Conservation (phyloP, 1,140 invertebrate species). For the Leguminivora glycinivorella region DNA sequence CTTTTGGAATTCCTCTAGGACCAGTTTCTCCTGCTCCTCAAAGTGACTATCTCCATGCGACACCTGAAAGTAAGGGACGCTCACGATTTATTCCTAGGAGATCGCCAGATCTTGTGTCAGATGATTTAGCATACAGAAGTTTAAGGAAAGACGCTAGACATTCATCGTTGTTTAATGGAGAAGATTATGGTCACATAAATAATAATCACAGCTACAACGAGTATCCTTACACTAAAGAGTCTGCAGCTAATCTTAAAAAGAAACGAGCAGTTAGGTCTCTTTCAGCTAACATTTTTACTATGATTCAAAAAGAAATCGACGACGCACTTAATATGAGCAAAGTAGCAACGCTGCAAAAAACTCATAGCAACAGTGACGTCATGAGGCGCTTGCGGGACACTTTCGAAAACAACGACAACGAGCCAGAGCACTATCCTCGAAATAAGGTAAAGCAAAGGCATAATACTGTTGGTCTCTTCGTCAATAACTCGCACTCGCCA, state of each 20-base stretch:
- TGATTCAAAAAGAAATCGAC: slow-evolving; percentile 82
- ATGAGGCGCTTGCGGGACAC: slow-evolving; percentile 69
- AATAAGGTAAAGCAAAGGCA: slow-evolving; percentile 77
- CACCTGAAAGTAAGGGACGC: slow-evolving; percentile 81
- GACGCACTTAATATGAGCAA: slow-evolving; percentile 72
- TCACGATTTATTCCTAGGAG: slow-evolving; percentile 82
- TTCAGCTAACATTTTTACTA: slow-evolving; percentile 88
- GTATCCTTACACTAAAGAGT: slow-evolving; percentile 66
- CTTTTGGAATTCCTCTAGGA: slow-evolving; percentile 92
- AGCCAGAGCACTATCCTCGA: slow-evolving; percentile 62
- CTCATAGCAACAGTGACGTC: slow-evolving; percentile 73
- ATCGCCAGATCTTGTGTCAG: slow-evolving; percentile 90
- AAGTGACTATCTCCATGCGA: slow-evolving; percentile 90
- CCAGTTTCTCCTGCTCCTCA: slow-evolving; percentile 87
- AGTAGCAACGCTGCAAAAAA: slow-evolving; percentile 65
- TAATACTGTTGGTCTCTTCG: slow-evolving; percentile 72
- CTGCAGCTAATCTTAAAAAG: slow-evolving; percentile 79
- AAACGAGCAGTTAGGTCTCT: slow-evolving; percentile 88
- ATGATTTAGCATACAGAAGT: slow-evolving; percentile 92
- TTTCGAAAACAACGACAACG: slow-evolving; percentile 69
- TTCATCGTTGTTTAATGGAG: slow-evolving; percentile 63
- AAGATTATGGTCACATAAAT: slow-evolving; percentile 63
- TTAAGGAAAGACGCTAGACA: slow-evolving; percentile 87
- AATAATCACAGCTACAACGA: slow-evolving; percentile 69
- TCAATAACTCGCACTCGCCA: slow-evolving; percentile 66